phyloP scores from a whole-genome alignment of 1,140 invertebrate species.

The Lasaia peninsularis region DNA sequence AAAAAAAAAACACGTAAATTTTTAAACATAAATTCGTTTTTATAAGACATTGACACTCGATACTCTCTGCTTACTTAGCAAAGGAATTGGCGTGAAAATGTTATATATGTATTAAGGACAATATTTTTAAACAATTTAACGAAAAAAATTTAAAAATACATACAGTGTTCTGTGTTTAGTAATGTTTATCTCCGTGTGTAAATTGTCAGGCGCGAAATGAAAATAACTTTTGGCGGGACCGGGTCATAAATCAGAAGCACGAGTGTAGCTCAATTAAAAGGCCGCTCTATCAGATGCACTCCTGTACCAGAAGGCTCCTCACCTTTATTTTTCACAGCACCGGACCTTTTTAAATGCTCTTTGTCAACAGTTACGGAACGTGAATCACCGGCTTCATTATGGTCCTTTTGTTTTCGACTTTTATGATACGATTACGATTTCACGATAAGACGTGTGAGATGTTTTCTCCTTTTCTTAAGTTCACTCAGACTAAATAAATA shows the following conservation, averaged over 20 bases:
- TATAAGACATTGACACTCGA: too few species aligned
- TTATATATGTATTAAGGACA: too few species aligned
- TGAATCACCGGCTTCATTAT: slow-evolving; percentile 37
- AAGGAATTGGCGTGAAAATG: too few species aligned
- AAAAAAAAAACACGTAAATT: too few species aligned
- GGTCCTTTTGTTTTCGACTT: slow-evolving; percentile 22
- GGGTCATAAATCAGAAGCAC: slow-evolving; percentile 69
- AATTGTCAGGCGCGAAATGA: slow-evolving; percentile 48
- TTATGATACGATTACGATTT: slow-evolving; percentile 16
- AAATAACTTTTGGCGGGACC: slow-evolving; percentile 65
- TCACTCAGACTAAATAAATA: too few species aligned
- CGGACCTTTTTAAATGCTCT: slow-evolving; percentile 44
- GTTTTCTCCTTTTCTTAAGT: not conserved
- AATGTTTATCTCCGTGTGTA: slow-evolving; percentile 15
- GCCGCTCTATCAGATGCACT: slow-evolving; percentile 62
- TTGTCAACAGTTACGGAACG: slow-evolving; percentile 43
- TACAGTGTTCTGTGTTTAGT: too few species aligned
- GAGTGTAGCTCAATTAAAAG: slow-evolving; percentile 71
- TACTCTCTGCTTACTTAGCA: too few species aligned
- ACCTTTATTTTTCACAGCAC: slow-evolving; percentile 32
- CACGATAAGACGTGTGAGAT: not conserved
- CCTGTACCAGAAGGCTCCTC: slow-evolving; percentile 42
- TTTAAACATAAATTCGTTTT: too few species aligned
- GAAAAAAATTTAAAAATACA: too few species aligned
- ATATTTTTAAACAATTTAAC: too few species aligned